Conservation (phyloP, 1,140 invertebrate genomes). For the Bombus vancouverensis region DNA sequence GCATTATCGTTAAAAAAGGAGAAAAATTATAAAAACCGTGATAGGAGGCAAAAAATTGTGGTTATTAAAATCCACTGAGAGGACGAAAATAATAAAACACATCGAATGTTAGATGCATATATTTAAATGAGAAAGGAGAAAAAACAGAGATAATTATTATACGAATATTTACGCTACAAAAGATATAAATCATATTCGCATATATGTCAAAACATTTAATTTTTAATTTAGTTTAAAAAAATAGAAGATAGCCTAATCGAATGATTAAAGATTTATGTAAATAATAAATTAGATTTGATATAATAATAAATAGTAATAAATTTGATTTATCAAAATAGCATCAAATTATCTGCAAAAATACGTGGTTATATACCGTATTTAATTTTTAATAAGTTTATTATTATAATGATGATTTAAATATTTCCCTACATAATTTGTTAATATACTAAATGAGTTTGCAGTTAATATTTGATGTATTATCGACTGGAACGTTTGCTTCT, state of each 20-base stretch:
- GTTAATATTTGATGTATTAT: neutral
- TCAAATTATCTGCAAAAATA: neutral
- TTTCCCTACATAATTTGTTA: neutral
- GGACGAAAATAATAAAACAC: neutral
- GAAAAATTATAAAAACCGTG: neutral
- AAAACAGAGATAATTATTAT: no score
- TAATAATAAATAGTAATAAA: no score
- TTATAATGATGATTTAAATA: neutral
- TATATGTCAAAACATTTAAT: neutral
- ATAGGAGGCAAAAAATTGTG: neutral
- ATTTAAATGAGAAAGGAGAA: neutral
- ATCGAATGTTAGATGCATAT: neutral
- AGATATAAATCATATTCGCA: neutral
- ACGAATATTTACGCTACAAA: neutral
- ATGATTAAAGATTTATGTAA: neutral
- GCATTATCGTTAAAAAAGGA: neutral
- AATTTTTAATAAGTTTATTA: neutral
- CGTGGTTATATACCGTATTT: neutral
- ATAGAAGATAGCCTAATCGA: neutral
- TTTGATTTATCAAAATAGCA: neutral
- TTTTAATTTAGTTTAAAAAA: neutral
- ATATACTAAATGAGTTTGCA: neutral
- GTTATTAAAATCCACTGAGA: neutral
- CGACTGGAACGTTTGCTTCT: neutral
- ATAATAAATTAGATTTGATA: no score